Conservation (phyloP, 2,797 vertebrate species). For the Erpetoichthys calabaricus region DNA sequence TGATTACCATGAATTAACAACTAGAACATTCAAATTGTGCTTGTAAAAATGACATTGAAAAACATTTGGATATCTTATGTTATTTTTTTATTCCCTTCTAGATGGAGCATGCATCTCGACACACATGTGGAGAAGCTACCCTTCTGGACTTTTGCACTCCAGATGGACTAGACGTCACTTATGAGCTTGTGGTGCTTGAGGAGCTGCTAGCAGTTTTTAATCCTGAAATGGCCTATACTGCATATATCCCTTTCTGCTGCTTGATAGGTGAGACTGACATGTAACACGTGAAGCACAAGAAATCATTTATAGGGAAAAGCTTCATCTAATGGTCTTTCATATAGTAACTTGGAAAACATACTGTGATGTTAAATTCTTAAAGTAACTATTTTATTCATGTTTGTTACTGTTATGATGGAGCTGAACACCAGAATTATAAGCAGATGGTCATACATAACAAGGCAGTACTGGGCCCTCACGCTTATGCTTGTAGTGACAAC, state of each 20-base stretch:
- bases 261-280: slow-evolving; percentile 62
- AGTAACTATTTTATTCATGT: too few species aligned
- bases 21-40: too few species aligned
- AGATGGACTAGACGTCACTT: slow-evolving; percentile 42
- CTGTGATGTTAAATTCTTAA: too few species aligned
- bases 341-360: too few species aligned
- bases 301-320: neutral
- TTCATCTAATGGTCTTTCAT: neutral
- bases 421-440: too few species aligned
- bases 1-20: too few species aligned
- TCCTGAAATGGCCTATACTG: slow-evolving; percentile 84
- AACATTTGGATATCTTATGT: too few species aligned
- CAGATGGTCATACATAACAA: too few species aligned
- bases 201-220: slow-evolving; percentile 88
- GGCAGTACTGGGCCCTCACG: too few species aligned
- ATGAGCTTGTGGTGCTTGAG: slow-evolving; percentile 61
- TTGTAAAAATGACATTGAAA: too few species aligned
- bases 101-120: slow-evolving; percentile 41
- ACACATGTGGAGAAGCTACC: slow-evolving; percentile 51
- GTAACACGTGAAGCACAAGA: neutral
- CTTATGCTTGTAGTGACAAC: too few species aligned
- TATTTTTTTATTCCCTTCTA: slow-evolving; percentile 18
- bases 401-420: too few species aligned
- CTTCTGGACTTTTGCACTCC: slow-evolving; percentile 55
- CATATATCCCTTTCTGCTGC: slow-evolving; percentile 89